Evolutionary conservation across 2,797 vertebrate species (phyloP), one percentile per base, ranked within the genome.

Genomic region (Phoxinus dragarum): DNA sequence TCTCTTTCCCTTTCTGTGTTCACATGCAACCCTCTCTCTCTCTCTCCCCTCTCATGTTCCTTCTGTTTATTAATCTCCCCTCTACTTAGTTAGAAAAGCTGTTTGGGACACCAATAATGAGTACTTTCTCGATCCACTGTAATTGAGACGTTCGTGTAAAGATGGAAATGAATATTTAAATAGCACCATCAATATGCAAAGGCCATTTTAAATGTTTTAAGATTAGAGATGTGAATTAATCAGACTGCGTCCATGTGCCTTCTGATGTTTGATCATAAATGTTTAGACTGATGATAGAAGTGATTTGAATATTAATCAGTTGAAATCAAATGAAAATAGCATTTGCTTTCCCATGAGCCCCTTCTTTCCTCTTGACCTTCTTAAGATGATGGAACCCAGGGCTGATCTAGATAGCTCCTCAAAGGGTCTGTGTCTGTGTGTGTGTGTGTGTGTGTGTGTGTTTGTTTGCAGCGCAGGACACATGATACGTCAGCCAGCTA

Each of bases 211-310:
- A 93, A 93, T 91, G 90, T 93, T 94, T 93, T 89, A 93, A 91
- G 92, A 93, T 92, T 91, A 88, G 31, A 89, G 12, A 56, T 88
- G 88, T 93, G 73, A 95, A 94, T 95, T 89, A 94, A 92, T 95
- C 81, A 93, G 87, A 88, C 84, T 86, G 88, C 89, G 88, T 93
- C 91, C 88, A 88, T 54, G 84, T 85, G 88, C 85, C 77, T 49
- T 90, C 17, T 40, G 86, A 88, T 89, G 87, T 78, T 92, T 93
- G 88, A 49, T 90, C 84, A 87, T 81, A 89, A 89, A 90, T 91
- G 81, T 93, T 92, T 88, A 88, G 86, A 87, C 86, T 91, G 89
- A 90, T 93, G 89, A 90, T 89, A 44, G 61, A 88, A 89, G 84
- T 77, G 88, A 90, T 85, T 75, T 89, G 86, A 83, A 90, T 91